Percentiles rank a stretch among this genome's conserved stretches.
Evolutionary conservation across 2,797 vertebrate genomes (phyloP).

Genomic region (Coendou prehensilis): DNA sequence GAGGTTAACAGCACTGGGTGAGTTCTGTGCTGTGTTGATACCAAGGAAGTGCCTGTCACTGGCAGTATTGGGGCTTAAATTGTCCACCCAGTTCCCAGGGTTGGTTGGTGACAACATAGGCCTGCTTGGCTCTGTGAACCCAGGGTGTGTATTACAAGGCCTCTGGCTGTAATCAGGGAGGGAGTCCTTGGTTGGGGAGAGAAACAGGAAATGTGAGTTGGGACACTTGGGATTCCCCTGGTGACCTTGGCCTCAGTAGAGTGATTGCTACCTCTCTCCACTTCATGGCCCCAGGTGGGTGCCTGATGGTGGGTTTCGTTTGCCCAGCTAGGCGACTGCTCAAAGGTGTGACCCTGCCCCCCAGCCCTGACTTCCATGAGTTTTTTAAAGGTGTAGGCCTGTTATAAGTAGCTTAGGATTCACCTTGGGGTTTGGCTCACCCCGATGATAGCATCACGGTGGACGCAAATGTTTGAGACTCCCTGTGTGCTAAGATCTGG

Average conservation of each 20-base stretch:
- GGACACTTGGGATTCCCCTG: background rate
- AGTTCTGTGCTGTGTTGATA: rapidly evolving
- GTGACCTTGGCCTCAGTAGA: background rate
- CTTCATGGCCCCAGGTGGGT: background rate
- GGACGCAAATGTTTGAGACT: background rate
- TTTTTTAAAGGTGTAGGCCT: background rate
- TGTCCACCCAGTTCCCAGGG: background rate
- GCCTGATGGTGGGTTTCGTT: background rate
- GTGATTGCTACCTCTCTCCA: background rate
- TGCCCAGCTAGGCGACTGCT: background rate
- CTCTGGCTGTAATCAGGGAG: background rate
- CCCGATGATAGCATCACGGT: background rate
- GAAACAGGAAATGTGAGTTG: background rate
- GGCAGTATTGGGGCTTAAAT: background rate
- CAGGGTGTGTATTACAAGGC: background rate
- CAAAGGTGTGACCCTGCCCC: background rate
- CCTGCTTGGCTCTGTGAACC: background rate
- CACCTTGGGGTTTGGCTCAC: background rate
- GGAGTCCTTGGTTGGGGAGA: background rate
- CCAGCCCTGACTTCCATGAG: background rate
- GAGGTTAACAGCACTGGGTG: background rate
- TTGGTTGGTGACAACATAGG: background rate
- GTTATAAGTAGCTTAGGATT: background rate
- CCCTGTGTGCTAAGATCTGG: background rate
- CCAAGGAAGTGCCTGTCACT: background rate